Evolutionary conservation across 2,888 invertebrate genomes (phyloP), one percentile per base, ranked within the genome.

Genomic region (Ethmia dodecea): DNA sequence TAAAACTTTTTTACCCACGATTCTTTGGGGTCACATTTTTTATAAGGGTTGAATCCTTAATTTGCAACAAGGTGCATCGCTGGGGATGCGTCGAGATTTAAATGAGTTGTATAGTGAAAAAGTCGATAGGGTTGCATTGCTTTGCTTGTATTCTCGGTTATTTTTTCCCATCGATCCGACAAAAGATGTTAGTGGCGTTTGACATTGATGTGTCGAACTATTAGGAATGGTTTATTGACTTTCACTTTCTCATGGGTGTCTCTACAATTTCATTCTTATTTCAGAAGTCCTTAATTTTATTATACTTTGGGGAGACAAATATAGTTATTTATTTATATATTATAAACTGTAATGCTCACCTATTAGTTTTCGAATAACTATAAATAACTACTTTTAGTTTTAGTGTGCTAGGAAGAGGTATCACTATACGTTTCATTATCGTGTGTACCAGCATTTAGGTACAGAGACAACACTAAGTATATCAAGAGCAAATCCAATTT

Each of bases 21-120:
- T 56, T 62, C 72, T 79, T 78, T 77, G 68, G 84, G 86, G 83
- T 81, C 72, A 78, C 70, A 53, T 74, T 81, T 80, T 81, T 81
- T 63, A 44, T 55, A 61, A 38, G 60, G 60, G 67, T 72, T 73
- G 76, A 72, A 80, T 80, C 76, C 77, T 79, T 84, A 84, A 86
- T 86, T 86, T 84, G 86, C 84, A 81, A 84, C 86, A 84, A 86
- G 86, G 86, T 86, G 84, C 83, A 86, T 78, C 70, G 43, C 61
- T 72, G 72, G 77, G 80, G 70, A 64, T 72, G 66, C 55, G 58
- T 54, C 57, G 60, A 63, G 74, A 79, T 81, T 78, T 71, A 76
- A 80, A 84, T 83, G 73, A 75, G 78, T 74, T 78, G 70, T 65
- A 71, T 77, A 73, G 66, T 59, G 56, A 79, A 76, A 76, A 75